phyloP scores from a whole-genome alignment of 2,888 invertebrate genomes.

The Melanotus villosus region DNA sequence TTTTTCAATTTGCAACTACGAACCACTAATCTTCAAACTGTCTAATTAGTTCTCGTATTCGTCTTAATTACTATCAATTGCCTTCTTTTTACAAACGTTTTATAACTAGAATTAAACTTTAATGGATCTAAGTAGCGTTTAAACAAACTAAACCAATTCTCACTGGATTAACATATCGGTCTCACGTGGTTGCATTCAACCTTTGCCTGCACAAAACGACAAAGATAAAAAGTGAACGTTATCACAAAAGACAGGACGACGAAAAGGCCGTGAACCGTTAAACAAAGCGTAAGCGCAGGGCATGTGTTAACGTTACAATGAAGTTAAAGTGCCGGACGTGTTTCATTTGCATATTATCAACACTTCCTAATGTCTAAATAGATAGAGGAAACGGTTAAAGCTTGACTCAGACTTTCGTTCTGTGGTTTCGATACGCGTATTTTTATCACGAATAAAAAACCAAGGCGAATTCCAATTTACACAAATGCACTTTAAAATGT shows the following conservation, averaged over 20 bases:
- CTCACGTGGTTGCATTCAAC: constrained; percentile 6
- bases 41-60: too few species aligned
- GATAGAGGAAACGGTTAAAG: constrained; percentile 40
- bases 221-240: constrained; percentile 8
- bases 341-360: constrained; percentile 44
- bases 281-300: constrained; percentile 27
- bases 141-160: too few species aligned
- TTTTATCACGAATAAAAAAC: too few species aligned
- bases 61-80: too few species aligned
- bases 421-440: neutral
- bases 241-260: constrained; percentile 21
- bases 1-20: too few species aligned
- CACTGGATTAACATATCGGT: neutral
- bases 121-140: too few species aligned
- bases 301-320: constrained; percentile 25
- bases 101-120: too few species aligned
- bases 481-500: too few species aligned
- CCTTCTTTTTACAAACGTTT: too few species aligned
- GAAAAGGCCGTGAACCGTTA: constrained; percentile 31
- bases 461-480: too few species aligned
- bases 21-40: too few species aligned
- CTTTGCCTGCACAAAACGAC: neutral
- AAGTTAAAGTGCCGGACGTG: constrained; percentile 42
- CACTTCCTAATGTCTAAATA: constrained; percentile 46
- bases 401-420: constrained; percentile 13